Base-by-base conservation (phyloP, 2,888 invertebrate species). In the Marronus borbonicus region DNA sequence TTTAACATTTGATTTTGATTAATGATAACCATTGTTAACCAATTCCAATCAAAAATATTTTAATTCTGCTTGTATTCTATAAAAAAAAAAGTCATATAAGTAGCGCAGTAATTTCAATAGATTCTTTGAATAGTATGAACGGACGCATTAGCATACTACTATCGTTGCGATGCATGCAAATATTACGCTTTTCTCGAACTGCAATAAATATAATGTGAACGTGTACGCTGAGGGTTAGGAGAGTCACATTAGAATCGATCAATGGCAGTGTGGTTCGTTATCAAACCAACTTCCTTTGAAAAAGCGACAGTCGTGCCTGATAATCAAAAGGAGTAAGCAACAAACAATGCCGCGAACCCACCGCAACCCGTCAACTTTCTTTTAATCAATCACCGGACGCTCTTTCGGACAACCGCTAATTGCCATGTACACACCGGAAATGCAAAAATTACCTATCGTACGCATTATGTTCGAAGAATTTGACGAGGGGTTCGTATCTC, bases 361-460 rank as follows among this genome's bases (percentile, higher is more conserved):
- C 84, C 84, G 82, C 85, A 81, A 83, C 81, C 80, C 83, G 85
- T 84, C 84, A 83, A 81, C 81, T 78, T 76, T 65, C 78, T 83
- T 84, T 84, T 84, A 85, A 86, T 86, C 85, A 85, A 86, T 86
- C 85, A 86, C 81, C 81, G 83, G 83, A 74, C 60, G 58, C 28
- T 74, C 72, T 74, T 74, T 74, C 60, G 72, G 72, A 74, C 72
- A 74, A 60, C 72, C 83, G 82, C 82, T 81, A 81, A 82, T 80
- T 81, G 81, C 79, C 14, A 49, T 70, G 52, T 52, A 70, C 60
- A 80, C 79, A 80, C 78, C 78, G 75, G 81, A 78, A 76, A 83
- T 81, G 76, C 49, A 79, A 76, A 52, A 72, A 62, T 65, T 66
- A 39, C 66, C 50, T 66, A 74, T 60, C 72, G 60, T 60, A 74